These are phyloP conservation scores for Cryptophagus acutangulus DNA, from an alignment of 2,888 invertebrate genomes.

Conservation along the genomic window DNA sequence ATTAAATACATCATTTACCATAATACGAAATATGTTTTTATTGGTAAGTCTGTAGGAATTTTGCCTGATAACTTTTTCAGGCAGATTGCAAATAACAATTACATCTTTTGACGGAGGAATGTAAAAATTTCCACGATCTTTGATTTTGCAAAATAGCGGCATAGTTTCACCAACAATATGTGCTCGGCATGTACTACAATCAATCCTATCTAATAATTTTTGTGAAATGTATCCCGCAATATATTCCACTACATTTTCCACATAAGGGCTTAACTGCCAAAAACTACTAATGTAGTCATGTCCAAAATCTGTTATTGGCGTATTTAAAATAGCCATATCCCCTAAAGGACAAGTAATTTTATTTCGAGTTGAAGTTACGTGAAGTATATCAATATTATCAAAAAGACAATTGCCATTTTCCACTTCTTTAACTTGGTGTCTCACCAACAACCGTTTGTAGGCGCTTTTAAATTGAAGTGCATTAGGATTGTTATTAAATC, in stretches of 20 bases:
- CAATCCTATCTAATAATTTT: background rate
- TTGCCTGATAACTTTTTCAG: background rate
- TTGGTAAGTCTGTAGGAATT: background rate
- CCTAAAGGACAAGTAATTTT: background rate
- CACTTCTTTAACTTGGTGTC: background rate
- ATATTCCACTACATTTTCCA: constrained; percentile 1
- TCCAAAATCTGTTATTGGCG: no score
- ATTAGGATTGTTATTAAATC: constrained; percentile 22
- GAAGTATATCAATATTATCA: background rate
- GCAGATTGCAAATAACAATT: background rate
- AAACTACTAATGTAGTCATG: background rate
- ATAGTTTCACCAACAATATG: background rate
- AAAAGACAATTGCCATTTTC: background rate
- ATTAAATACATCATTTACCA: background rate
- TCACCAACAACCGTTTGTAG: constrained; percentile 19
- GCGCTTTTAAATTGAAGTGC: constrained; percentile 21
- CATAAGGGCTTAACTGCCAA: background rate
- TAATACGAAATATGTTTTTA: background rate
- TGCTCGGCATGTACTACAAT: background rate
- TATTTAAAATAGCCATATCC: no score
- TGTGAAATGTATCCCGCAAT: constrained; percentile 2
- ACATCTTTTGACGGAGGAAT: background rate
- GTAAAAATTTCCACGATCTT: background rate
- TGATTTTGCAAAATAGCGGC: no score
- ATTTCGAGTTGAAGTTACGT: background rate